Evolutionary conservation across 2,888 invertebrate genomes (phyloP).

Genomic region (Acleris literana): DNA sequence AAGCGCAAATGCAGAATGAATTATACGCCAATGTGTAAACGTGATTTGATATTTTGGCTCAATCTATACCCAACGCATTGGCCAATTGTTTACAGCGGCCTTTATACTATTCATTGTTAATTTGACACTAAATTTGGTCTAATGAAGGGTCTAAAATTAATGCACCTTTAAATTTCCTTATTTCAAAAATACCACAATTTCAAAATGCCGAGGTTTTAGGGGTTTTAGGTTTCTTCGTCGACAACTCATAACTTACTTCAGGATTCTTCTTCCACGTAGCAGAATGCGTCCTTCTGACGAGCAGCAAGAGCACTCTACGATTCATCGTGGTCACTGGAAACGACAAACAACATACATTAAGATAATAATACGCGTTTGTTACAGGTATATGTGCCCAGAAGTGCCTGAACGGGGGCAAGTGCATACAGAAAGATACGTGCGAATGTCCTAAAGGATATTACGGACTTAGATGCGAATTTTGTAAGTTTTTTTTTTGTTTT

Average conservation of each 20-base stretch:
- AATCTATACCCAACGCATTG: too few relatives aligned
- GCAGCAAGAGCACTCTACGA: slow-evolving; percentile 50
- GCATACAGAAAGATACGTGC: slow-evolving; percentile 96
- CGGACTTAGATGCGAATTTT: slow-evolving; percentile 94
- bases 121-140: too few relatives aligned
- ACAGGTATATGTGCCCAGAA: slow-evolving; percentile 95
- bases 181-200: too few relatives aligned
- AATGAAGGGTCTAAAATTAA: too few relatives aligned
- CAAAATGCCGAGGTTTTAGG: too few relatives aligned
- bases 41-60: too few relatives aligned
- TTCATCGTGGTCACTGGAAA: slow-evolving; percentile 53
- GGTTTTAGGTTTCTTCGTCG: too few relatives aligned
- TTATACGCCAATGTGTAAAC: too few relatives aligned
- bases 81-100: too few relatives aligned
- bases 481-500: slow-evolving; percentile 83
- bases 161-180: too few relatives aligned
- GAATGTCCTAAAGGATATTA: slow-evolving; percentile 96
- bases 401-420: slow-evolving; percentile 97
- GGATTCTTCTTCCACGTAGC: slow-evolving; percentile 75
- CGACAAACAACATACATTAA: slow-evolving; percentile 38
- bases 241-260: slow-evolving; percentile 55
- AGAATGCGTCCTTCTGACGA: slow-evolving; percentile 60
- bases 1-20: too few relatives aligned
- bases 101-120: too few relatives aligned
- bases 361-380: slow-evolving; percentile 45